Percentiles rank a stretch among this genome's conserved stretches.
Evolutionary conservation across 2,888 invertebrate species (phyloP).

Genomic region (Tortrix viridana): DNA sequence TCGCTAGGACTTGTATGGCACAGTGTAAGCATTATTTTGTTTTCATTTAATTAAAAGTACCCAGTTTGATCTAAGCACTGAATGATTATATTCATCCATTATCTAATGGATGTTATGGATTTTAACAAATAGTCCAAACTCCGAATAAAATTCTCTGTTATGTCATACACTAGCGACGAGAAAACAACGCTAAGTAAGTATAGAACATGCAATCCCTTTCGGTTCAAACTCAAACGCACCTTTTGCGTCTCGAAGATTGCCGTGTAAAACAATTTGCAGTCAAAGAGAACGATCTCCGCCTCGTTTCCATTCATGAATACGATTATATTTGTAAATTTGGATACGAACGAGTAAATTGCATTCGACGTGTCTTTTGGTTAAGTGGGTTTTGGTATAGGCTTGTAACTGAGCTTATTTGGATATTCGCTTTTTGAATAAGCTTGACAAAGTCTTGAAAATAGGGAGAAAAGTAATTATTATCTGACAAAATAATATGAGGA

Average conservation of each 20-base stretch:
- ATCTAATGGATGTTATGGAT: too few relatives aligned
- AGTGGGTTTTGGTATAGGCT: slow-evolving; percentile 3
- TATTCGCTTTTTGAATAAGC: neutral
- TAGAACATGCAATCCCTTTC: neutral
- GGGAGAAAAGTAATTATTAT: too few relatives aligned
- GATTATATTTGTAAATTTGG: slow-evolving; percentile 9
- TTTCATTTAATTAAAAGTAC: too few relatives aligned
- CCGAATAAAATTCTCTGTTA: too few relatives aligned
- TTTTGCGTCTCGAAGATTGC: slow-evolving; percentile 4
- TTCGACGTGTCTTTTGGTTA: slow-evolving; percentile 4
- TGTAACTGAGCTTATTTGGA: neutral
- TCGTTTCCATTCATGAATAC: slow-evolving; percentile 3
- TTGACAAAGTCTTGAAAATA: too few relatives aligned
- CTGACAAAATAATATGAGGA: too few relatives aligned
- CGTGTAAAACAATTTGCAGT: slow-evolving; percentile 7
- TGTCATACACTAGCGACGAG: neutral
- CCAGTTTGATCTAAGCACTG: too few relatives aligned
- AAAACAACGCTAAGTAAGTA: neutral
- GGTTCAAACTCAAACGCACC: slow-evolving; percentile 1
- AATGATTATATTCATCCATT: too few relatives aligned
- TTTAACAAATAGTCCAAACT: too few relatives aligned
- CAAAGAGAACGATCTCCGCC: slow-evolving; percentile 6
- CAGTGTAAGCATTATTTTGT: too few relatives aligned
- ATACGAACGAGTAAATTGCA: slow-evolving; percentile 6
- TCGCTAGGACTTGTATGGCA: too few relatives aligned